phyloP scores from a whole-genome alignment of 2,888 invertebrate species.

The Ptychoptera albimana region DNA sequence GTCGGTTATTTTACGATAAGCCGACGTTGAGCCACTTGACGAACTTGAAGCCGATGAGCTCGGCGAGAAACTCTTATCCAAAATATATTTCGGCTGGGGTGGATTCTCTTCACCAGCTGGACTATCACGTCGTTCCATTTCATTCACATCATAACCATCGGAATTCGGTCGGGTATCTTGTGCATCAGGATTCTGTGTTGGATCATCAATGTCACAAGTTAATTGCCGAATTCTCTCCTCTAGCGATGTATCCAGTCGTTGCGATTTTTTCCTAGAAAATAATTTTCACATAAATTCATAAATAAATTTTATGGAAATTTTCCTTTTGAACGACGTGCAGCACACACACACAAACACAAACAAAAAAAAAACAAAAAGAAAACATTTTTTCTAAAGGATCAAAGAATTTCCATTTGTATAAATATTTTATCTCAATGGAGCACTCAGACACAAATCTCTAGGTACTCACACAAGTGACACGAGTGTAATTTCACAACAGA shows the following conservation, averaged over 20 bases:
- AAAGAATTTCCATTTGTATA: too few relatives aligned
- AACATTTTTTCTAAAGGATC: too few relatives aligned
- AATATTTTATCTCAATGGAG: too few relatives aligned
- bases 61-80: constrained; percentile 44
- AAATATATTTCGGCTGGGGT: constrained; percentile 26
- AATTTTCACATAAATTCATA: neutral
- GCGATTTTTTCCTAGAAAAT: constrained; percentile 24
- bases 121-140: constrained; percentile 36
- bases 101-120: constrained; percentile 48
- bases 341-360: neutral
- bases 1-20: constrained; percentile 39
- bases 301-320: neutral
- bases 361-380: neutral
- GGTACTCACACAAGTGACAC: too few relatives aligned
- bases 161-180: constrained; percentile 7
- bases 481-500: too few relatives aligned
- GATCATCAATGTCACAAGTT: constrained; percentile 72
- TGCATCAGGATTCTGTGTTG: constrained; percentile 18
- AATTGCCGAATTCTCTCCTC: constrained; percentile 74
- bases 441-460: too few relatives aligned
- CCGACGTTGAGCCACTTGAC: constrained; percentile 42
- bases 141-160: constrained; percentile 16
- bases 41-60: constrained; percentile 39
- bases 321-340: neutral
- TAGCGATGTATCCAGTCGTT: constrained; percentile 50